Conservation (phyloP, 2,888 invertebrate species). For the Steinernema hermaphroditum region DNA sequence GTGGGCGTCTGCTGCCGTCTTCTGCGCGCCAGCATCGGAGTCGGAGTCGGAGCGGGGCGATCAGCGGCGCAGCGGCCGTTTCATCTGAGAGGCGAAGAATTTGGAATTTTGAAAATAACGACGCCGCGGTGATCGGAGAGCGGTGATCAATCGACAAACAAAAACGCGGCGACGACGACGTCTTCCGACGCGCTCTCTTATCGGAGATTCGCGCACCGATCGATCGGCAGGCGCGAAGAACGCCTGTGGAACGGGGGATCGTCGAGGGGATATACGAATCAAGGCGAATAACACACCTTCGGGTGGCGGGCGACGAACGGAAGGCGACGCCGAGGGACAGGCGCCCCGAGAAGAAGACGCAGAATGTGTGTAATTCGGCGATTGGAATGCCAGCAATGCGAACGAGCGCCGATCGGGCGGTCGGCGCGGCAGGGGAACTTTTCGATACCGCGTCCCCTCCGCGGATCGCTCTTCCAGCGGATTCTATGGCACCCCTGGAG, state of each 20-base stretch:
- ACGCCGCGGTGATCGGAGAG: not conserved
- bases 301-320: too few species aligned
- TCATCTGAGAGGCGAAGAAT: slow-evolving; percentile 3
- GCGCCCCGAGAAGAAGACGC: not conserved
- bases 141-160: slow-evolving; percentile 23
- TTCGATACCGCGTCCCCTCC: too few species aligned
- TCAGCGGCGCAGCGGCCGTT: not conserved
- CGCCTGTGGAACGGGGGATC: too few species aligned
- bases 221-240: not conserved
- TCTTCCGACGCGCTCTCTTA: slow-evolving; percentile 8
- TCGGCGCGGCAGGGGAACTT: not conserved
- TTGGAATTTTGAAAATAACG: slow-evolving; percentile 29
- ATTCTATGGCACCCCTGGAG: too few species aligned
- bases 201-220: slow-evolving; percentile 28
- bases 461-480: too few species aligned
- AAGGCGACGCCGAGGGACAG: too few species aligned
- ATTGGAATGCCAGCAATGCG: slow-evolving; percentile 28
- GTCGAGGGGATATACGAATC: too few species aligned
- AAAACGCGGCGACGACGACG: slow-evolving; percentile 28
- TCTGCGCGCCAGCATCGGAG: slow-evolving; percentile 30
- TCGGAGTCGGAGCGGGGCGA: not conserved
- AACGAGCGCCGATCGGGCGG: not conserved
- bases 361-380: slow-evolving; percentile 12
- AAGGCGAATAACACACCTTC: too few species aligned
- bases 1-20: slow-evolving; percentile 38